Percentiles rank a stretch among this genome's conserved stretches.
Evolutionary conservation across 2,797 vertebrate genomes (phyloP).

Genomic region (Intellagama lesueurii): DNA sequence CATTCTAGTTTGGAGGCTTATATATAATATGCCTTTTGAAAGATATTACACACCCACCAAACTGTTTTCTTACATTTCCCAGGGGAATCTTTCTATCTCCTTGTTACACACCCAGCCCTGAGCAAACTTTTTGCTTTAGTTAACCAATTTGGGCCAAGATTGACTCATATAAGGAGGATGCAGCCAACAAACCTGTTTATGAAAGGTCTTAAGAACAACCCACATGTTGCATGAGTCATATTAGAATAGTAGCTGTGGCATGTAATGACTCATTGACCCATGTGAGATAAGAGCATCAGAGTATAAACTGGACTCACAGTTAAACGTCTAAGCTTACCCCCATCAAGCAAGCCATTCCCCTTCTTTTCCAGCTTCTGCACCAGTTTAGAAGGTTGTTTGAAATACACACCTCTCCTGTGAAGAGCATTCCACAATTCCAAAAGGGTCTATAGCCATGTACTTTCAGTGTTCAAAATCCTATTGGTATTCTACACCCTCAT

Average conservation of each 20-base stretch:
- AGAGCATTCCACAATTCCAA: neutral
- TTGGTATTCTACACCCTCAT: too few relatives aligned
- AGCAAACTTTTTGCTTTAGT: neutral
- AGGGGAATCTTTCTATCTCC: neutral
- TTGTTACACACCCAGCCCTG: neutral
- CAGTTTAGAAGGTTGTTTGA: neutral
- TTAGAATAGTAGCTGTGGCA: neutral
- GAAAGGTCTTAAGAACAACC: neutral
- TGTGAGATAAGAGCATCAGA: neutral
- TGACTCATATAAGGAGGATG: constrained; percentile 23
- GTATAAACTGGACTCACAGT: neutral
- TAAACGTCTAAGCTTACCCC: neutral
- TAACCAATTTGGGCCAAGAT: neutral
- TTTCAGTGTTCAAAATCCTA: neutral
- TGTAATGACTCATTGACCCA: neutral
- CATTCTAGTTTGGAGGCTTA: neutral
- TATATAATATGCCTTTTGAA: neutral
- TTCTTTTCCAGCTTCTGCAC: neutral
- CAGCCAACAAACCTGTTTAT: neutral
- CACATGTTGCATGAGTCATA: constrained; percentile 12
- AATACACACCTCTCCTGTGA: neutral
- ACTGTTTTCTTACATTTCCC: neutral
- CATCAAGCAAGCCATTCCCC: neutral
- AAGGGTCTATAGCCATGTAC: neutral
- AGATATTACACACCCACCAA: neutral